Base-by-base conservation (phyloP, 2,888 invertebrate species). In the Acronicta leporina region DNA sequence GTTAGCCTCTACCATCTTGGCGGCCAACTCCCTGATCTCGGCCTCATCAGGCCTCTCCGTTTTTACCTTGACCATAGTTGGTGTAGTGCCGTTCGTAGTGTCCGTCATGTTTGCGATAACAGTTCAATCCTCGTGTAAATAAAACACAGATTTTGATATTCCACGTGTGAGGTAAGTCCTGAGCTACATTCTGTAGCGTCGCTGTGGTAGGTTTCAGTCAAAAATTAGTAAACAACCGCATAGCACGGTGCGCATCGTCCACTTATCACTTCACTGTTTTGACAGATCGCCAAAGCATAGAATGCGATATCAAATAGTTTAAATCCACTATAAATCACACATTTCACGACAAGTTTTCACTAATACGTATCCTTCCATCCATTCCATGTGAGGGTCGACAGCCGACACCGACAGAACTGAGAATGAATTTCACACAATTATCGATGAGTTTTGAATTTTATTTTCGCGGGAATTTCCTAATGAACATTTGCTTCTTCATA, bases 1-100 rank as follows among this genome's bases (percentile, higher is more conserved):
- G 88, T 97, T 96, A 63, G 97, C 96, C 92, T 98, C 97, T 91
- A 97, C 96, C 96, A 98, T 97, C 92, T 97, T 97, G 81, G 97
- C 97, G 75, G 98, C 98, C 94, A 98, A 87, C 91, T 97, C 97
- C 84, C 96, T 95, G 85, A 98, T 98, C 94, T 98, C 98, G 77
- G 97, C 97, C 89, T 98, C 98, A 95, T 98, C 97, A 71, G 96
- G 96, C 88, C 96, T 95, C 91, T 97, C 97, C 77, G 96, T 96
- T 89, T 97, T 97, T 70, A 97, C 96, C 82, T 95, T 94, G 72
- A 95, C 94, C 79, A 79, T 55, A 51, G 78, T 62, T 14, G 65
- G 57, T 66, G 62, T 69, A 71, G 58, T 68, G 70, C 57, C 69
- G 53, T 66, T 59, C n/a, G 73, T 52, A 14, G 82, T 74, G 55